Conservation (phyloP, 2,113 vertebrate species). For the Pedetes capensis region DNA sequence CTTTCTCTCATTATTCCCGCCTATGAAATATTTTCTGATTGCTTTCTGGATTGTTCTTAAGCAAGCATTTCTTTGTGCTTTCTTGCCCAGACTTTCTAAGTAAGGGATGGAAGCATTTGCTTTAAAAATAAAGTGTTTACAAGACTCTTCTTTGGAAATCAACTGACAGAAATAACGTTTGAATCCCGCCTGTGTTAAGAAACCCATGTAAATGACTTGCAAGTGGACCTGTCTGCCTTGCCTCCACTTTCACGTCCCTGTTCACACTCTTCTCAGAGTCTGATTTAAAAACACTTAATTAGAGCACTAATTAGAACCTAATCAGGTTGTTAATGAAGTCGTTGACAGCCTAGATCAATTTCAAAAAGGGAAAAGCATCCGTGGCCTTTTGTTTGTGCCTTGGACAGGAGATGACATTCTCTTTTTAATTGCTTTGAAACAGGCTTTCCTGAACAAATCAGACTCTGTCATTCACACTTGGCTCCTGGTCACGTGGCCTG, state of each 20-base stretch:
- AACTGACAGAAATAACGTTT: neutral
- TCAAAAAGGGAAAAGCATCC: constrained; percentile 5
- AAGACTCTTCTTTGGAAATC: neutral
- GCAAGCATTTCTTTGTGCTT: neutral
- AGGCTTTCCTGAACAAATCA: neutral
- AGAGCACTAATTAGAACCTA: constrained; percentile 63
- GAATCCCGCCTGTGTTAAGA: neutral
- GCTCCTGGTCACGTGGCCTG: neutral
- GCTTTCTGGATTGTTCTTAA: neutral
- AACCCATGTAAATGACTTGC: neutral
- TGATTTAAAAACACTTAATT: constrained; percentile 63
- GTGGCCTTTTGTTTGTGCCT: constrained; percentile 55
- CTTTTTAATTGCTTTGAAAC: constrained; percentile 61
- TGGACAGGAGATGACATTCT: constrained; percentile 49
- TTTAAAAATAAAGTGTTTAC: neutral
- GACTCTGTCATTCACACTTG: neutral
- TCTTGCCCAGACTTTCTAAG: neutral
- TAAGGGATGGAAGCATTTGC: neutral
- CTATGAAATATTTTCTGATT: constrained; percentile 13
- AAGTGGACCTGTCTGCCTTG: neutral
- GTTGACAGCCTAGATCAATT: constrained; percentile 58
- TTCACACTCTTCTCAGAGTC: constrained; percentile 12
- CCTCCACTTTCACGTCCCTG: neutral
- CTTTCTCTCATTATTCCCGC: neutral
- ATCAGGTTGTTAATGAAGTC: constrained; percentile 63